Conservation (phyloP, 2,888 invertebrate genomes). For the Amblyjoppa proteus region DNA sequence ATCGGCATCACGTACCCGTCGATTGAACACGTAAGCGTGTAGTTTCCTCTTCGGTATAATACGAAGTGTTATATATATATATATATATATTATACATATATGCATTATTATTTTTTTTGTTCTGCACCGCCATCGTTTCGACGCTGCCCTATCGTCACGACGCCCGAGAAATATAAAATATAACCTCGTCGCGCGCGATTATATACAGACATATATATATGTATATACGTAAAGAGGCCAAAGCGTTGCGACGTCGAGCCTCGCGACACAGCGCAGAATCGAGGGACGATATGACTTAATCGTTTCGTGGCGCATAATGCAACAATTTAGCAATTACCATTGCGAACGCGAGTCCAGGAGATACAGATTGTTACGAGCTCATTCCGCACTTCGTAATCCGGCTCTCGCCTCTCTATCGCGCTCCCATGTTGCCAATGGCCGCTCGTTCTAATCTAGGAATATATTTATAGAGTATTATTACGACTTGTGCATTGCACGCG, state of each 20-base stretch:
- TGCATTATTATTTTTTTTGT: constrained; percentile 1
- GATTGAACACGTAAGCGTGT: constrained; percentile 50
- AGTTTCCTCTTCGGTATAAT: constrained; percentile 54
- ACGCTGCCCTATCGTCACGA: constrained; percentile 29
- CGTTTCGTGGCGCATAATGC: constrained; percentile 41
- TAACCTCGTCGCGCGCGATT: constrained; percentile 17
- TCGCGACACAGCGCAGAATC: constrained; percentile 11
- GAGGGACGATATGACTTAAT: constrained; percentile 44
- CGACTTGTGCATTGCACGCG: not conserved
- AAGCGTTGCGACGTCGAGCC: not conserved
- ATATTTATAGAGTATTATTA: constrained; percentile 44
- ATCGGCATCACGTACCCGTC: constrained; percentile 52
- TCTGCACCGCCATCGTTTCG: constrained; percentile 9
- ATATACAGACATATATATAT: not conserved
- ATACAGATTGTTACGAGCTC: constrained; percentile 15
- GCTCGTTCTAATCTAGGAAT: not conserved
- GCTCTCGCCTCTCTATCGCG: not conserved
- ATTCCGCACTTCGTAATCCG: constrained; percentile 19
- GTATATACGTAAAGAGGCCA: constrained; percentile 15
- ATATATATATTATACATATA: not conserved
- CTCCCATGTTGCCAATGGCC: not conserved
- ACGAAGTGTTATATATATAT: not conserved
- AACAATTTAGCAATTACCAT: constrained; percentile 51
- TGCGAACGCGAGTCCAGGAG: constrained; percentile 23
- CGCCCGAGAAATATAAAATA: constrained; percentile 19